Evolutionary conservation across 1,140 invertebrate species (phyloP), one percentile per base, ranked within the genome.

Genomic region (Carposina sasakii): DNA sequence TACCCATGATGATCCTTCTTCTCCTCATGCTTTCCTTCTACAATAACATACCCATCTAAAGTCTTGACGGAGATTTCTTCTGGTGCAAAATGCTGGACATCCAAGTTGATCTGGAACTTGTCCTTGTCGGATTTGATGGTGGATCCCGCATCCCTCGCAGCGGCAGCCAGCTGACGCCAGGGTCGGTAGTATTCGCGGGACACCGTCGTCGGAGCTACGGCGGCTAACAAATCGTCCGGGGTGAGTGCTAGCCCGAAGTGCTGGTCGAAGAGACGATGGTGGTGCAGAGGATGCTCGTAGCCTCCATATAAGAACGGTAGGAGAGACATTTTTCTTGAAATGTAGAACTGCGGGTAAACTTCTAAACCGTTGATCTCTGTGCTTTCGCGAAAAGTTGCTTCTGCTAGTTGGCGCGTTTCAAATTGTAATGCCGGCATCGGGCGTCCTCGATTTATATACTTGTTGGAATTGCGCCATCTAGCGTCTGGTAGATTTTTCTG

Each of bases 81-180:
- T 0, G 94, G 94, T 26, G 89, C 82, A 68, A 97, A 97, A 53
- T 96, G 94, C 30, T 93, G 90, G 0, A 97, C 93, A 67, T 97
- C 94, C 58, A 95, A 69, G 55, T 88, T 90, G 0, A 92, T 89
- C 68, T 93, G 88, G 55, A 90, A 91, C 34, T 74, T 78, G 4
- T 78, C 67, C 41, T 74, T 81, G 34, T 76, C 91, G 19, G 87
- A 73, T 54, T 89, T 89, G 44, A 93, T 88, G 28, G 90, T 92
- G 31, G 92, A 91, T 4, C 91, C 90, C n/a, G 91, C 88, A 57
- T 90, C 90, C 67, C 90, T 88, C 48, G 88, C 86, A 23, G 87
- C 84, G 37, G 91, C 69, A 19, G 85, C 82, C 24, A 79, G 56
- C 21, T 81, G 68, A 45, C 88, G 87, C 92, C 91, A 93, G 9